Conservation (phyloP, 2,113 vertebrate genomes). For the Pontoporia blainvillei region DNA sequence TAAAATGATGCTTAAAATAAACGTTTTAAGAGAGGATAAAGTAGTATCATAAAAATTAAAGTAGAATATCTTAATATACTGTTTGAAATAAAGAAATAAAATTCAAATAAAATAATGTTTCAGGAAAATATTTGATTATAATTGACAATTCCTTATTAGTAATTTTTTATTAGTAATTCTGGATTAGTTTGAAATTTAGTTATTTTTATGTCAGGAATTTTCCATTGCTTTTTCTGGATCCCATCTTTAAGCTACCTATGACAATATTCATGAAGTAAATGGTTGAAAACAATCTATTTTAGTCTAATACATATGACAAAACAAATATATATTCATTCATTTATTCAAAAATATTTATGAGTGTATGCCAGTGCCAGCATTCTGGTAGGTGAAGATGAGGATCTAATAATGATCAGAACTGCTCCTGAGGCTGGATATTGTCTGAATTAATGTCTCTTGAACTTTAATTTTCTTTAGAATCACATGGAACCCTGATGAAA, state of each 20-base stretch:
- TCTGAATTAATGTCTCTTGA: not conserved
- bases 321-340: not conserved
- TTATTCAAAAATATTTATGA: not conserved
- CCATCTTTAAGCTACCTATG: not conserved
- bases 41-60: not conserved
- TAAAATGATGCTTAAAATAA: not conserved
- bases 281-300: not conserved
- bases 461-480: not conserved
- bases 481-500: not conserved
- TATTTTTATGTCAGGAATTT: not conserved
- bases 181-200: not conserved
- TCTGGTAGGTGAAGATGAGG: not conserved
- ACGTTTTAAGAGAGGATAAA: not conserved
- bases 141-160: slow-evolving; percentile 15
- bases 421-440: not conserved
- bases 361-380: not conserved
- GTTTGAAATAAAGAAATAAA: not conserved
- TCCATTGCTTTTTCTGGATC: not conserved
- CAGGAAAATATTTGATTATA: not conserved
- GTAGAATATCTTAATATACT: not conserved
- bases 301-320: not conserved
- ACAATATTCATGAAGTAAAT: not conserved
- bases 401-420: not conserved
- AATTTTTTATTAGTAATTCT: slow-evolving; percentile 10
- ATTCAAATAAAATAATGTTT: slow-evolving; percentile 45